A percentile compares a stretch with the other conserved stretches of the same genome.
phyloP scores from a whole-genome alignment of 2,797 vertebrate species.

The Gymnopithys bicolor region DNA sequence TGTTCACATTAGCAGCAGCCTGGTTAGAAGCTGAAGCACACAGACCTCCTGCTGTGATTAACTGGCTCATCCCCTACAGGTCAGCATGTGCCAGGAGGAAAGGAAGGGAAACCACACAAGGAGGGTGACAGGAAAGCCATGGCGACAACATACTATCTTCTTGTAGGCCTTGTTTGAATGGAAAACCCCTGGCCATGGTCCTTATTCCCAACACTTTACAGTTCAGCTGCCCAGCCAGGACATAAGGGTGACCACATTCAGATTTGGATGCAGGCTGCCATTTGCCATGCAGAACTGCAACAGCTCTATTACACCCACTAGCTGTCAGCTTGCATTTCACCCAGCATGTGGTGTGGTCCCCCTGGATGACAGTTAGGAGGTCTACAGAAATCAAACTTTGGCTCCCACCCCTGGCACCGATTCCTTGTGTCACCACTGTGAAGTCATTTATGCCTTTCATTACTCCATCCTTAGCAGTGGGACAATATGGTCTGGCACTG shows the following conservation, averaged over 20 bases:
- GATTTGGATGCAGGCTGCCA: not conserved
- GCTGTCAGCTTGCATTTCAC: not conserved
- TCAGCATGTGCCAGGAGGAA: not conserved
- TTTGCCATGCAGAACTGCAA: not conserved
- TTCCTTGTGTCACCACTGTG: not conserved
- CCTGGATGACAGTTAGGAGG: not conserved
- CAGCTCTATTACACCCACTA: not conserved
- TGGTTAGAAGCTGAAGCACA: not conserved
- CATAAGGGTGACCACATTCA: not conserved
- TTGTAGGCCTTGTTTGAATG: not conserved
- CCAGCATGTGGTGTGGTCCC: fast-evolving
- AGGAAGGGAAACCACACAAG: not conserved
- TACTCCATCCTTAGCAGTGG: not conserved
- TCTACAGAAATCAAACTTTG: not conserved
- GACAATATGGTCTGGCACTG: not conserved
- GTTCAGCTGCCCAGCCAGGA: not conserved
- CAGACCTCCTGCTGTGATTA: not conserved
- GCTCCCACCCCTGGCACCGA: not conserved
- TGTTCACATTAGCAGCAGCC: not conserved
- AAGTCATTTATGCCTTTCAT: not conserved
- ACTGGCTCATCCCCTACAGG: not conserved
- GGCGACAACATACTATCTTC: not conserved
- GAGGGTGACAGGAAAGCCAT: not conserved
- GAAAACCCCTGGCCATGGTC: not conserved
- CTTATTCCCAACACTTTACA: not conserved